A percentile compares a stretch with the other conserved stretches of the same genome.
phyloP scores from a whole-genome alignment of 2,888 invertebrate genomes.

The Lagria hirta region DNA sequence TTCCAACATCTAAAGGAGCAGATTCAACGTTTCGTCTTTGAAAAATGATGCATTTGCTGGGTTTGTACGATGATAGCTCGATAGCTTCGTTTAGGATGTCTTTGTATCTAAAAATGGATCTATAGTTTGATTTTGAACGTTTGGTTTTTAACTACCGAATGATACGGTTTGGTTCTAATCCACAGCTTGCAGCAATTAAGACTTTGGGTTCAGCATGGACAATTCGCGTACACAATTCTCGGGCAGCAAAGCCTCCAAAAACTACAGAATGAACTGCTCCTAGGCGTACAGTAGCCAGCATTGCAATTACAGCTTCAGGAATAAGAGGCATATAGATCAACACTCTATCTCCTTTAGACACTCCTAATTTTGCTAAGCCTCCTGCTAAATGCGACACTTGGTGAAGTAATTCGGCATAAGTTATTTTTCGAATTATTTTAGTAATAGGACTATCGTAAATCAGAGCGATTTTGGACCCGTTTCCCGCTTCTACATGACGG shows the following conservation, averaged over 20 bases:
- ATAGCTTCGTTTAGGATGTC: slow-evolving; percentile 82
- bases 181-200: slow-evolving; percentile 87
- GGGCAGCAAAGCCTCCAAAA: slow-evolving; percentile 93
- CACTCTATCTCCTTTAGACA: slow-evolving; percentile 79
- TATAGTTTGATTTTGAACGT: background rate
- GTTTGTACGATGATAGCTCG: slow-evolving; percentile 70
- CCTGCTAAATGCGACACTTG: slow-evolving; percentile 80
- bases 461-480: slow-evolving; percentile 76
- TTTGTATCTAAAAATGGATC: slow-evolving; percentile 63
- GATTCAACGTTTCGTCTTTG: slow-evolving; percentile 72
- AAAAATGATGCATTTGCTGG: slow-evolving; percentile 78
- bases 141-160: slow-evolving; percentile 60
- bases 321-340: slow-evolving; percentile 95
- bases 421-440: slow-evolving; percentile 71
- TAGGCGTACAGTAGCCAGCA: slow-evolving; percentile 83
- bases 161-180: slow-evolving; percentile 83
- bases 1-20: slow-evolving; percentile 62
- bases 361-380: slow-evolving; percentile 74
- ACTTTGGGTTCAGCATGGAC: slow-evolving; percentile 87
- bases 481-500: slow-evolving; percentile 79
- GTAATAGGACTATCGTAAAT: slow-evolving; percentile 92
- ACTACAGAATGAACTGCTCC: slow-evolving; percentile 95
- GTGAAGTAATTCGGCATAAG: slow-evolving; percentile 78
- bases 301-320: slow-evolving; percentile 85
- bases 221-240: slow-evolving; percentile 82